A percentile compares a stretch with the other conserved stretches of the same genome.
phyloP scores from a whole-genome alignment of 2,888 invertebrate genomes.

The Neelides folsomi region DNA sequence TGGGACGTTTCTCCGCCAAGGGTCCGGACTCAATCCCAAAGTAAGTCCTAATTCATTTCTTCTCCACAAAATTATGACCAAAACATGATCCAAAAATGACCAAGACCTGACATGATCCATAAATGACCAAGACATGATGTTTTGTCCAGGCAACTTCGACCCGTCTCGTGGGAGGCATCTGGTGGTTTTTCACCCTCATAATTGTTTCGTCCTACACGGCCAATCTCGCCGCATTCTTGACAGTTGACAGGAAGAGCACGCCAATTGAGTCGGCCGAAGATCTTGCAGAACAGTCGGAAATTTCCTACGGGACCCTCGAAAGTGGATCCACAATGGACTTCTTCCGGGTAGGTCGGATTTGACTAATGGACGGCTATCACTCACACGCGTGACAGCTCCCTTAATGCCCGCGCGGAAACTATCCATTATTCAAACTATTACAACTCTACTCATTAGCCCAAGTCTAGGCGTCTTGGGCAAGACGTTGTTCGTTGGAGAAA shows the following conservation, averaged over 20 bases:
- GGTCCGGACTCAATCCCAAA: constrained; percentile 83
- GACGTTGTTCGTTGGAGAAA: too few species aligned
- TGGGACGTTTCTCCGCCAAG: constrained; percentile 87
- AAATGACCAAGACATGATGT: too few species aligned
- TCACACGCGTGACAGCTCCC: too few species aligned
- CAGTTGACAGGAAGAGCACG: constrained; percentile 88
- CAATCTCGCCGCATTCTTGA: constrained; percentile 92
- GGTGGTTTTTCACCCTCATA: constrained; percentile 99
- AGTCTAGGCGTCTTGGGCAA: too few species aligned
- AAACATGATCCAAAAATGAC: neutral
- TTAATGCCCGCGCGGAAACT: too few species aligned
- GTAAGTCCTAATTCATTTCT: constrained; percentile 39
- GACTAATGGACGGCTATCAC: too few species aligned
- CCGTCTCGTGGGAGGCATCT: constrained; percentile 87
- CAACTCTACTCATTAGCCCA: too few species aligned
- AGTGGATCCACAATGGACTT: constrained; percentile 96
- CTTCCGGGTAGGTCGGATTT: constrained; percentile 57
- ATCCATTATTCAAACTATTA: too few species aligned
- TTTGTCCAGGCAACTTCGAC: constrained; percentile 67
- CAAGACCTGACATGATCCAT: neutral
- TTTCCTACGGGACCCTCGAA: constrained; percentile 83
- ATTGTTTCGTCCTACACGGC: constrained; percentile 98
- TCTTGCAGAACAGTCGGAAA: constrained; percentile 80
- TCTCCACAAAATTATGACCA: neutral
- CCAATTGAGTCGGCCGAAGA: constrained; percentile 94